phyloP scores from a whole-genome alignment of 2,888 invertebrate genomes.

The Acanthosepion lycidas region DNA sequence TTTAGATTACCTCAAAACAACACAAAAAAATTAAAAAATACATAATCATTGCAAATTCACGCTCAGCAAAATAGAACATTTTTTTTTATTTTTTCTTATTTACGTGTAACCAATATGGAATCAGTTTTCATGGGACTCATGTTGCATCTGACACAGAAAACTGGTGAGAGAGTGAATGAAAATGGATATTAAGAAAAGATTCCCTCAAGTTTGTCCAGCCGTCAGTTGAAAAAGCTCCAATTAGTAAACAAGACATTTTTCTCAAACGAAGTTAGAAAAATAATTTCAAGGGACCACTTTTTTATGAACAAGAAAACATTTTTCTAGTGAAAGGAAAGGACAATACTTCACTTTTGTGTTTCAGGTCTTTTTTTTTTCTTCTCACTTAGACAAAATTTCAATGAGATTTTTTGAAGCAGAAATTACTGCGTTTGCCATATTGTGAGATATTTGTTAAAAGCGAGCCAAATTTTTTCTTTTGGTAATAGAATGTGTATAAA shows the following conservation, averaged over 20 bases:
- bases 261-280: background rate
- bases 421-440: background rate
- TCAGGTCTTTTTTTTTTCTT: background rate
- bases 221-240: background rate
- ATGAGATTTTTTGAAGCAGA: background rate
- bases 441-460: conserved; percentile 6
- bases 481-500: background rate
- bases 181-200: background rate
- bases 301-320: background rate
- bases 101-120: background rate
- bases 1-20: background rate
- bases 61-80: background rate
- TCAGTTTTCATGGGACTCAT: background rate
- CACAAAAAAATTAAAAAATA: background rate
- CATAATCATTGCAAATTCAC: background rate
- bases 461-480: background rate
- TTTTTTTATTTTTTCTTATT: background rate
- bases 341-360: background rate
- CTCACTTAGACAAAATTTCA: background rate
- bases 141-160: background rate
- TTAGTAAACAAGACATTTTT: conserved; percentile 2
- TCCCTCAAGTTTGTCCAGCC: background rate
- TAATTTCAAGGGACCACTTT: background rate
- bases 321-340: background rate
- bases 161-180: background rate